Conservation (phyloP, 1,140 invertebrate genomes). For the Dreissena rostriformis region DNA sequence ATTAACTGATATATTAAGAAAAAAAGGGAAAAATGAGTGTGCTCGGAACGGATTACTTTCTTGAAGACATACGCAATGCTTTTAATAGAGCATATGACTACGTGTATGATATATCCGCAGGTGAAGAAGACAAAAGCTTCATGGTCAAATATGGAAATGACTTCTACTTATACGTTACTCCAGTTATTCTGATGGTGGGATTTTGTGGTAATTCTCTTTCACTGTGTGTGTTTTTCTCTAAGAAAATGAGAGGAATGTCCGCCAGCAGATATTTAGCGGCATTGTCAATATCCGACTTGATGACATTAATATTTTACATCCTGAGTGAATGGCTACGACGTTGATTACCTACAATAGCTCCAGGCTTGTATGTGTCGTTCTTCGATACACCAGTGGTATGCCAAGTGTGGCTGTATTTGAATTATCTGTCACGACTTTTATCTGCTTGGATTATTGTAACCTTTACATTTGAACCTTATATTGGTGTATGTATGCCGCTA, state of each 20-base stretch:
- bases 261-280: constrained; percentile 69
- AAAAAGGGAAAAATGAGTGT: constrained; percentile 20
- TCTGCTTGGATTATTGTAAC: constrained; percentile 76
- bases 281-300: constrained; percentile 61
- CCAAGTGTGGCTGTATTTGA: constrained; percentile 69
- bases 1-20: constrained; percentile 57
- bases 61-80: too few relatives aligned
- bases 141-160: background rate
- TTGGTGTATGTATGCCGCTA: constrained; percentile 73
- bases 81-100: too few relatives aligned
- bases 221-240: constrained; percentile 71
- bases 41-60: too few relatives aligned
- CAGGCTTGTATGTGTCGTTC: constrained; percentile 35
- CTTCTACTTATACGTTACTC: constrained; percentile 33
- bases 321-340: constrained; percentile 66
- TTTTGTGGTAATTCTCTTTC: constrained; percentile 70
- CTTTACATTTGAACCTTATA: constrained; percentile 77
- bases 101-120: too few relatives aligned
- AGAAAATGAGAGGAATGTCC: constrained; percentile 68
- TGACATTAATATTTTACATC: constrained; percentile 63
- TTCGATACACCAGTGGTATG: constrained; percentile 71
- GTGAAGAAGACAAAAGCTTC: too few relatives aligned
- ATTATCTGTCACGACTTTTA: constrained; percentile 75
- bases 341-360: constrained; percentile 41
- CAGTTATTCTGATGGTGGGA: constrained; percentile 66